Conservation (phyloP, 2,797 vertebrate genomes). For the Fundulus diaphanus region DNA sequence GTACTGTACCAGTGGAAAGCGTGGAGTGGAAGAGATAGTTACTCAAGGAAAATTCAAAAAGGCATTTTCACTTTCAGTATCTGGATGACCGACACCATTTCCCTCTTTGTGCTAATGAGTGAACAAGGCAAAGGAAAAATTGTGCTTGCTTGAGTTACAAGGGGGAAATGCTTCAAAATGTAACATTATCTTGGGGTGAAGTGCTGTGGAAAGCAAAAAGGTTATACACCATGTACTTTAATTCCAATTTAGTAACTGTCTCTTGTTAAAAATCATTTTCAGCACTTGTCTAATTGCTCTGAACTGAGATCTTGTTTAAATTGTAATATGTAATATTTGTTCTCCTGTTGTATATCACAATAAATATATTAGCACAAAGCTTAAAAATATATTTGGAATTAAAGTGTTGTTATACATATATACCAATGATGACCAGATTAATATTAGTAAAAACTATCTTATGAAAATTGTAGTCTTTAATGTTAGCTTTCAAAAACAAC, state of each 20-base stretch:
- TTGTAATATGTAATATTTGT: no score
- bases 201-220: neutral
- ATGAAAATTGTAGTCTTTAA: neutral
- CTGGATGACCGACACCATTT: conserved; percentile 68
- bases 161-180: conserved; percentile 27
- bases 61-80: conserved; percentile 63
- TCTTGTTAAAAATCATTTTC: neutral
- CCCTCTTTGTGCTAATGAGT: conserved; percentile 47
- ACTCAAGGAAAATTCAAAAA: conserved; percentile 61
- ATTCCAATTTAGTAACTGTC: neutral
- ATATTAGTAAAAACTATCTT: neutral
- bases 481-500: neutral
- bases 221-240: neutral
- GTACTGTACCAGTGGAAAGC: conserved; percentile 56
- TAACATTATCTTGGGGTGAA: neutral
- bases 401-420: neutral
- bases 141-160: conserved; percentile 4
- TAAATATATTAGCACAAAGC: neutral
- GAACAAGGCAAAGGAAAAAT: conserved; percentile 37
- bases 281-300: neutral
- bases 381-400: neutral
- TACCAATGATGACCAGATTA: neutral
- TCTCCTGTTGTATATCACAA: no score
- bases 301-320: neutral
- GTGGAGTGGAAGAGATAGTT: conserved; percentile 40